Base-by-base conservation (phyloP, 2,888 invertebrate genomes). In the Apamea monoglypha region DNA sequence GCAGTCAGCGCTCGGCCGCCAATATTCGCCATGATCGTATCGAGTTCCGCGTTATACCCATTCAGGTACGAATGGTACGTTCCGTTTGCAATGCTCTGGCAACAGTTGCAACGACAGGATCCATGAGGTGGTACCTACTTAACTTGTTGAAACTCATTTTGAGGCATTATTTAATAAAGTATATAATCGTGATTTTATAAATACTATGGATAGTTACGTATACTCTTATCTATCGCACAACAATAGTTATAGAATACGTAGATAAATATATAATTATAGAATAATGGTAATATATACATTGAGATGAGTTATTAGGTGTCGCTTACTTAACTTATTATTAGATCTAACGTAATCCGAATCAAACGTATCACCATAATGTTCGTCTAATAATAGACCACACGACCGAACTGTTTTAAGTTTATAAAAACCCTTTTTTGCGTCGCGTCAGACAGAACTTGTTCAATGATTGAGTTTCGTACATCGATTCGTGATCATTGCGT, bases 301-400 rank as follows among this genome's bases (percentile, higher is more conserved):
- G 7, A 64, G 18, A 53, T 53, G n/a, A 44, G 18, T 76, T 44
- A 64, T 64, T 44, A 76, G 14, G 36, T 29, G 47, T 18, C 56
- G 36, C 77, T 66, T 18, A 66, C 53, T 53, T 50, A 40, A 40
- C 4, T 50, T 63, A 53, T 64, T 53, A 64, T 8, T 29, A 47
- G 50, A 76, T 40, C 21, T 16, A 29, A 76, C 47, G n/a, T 61
- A 53, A 75, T 50, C 29, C 21, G 29, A 53, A 76, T 64, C 63
- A 64, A 40, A 18, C 32, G 53, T 40, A 75, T 64, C 75, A 76
- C 25, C 16, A 61, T 50, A 18, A 29, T 40, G 50, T 74, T 61
- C 10, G 29, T 63, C 50, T 76, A 63, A 63, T 36, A 71, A n/a
- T 36, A 61, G 36, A 61, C 14, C 21, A 63, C 16, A 6, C 63